Evolutionary conservation across 2,113 vertebrate genomes (phyloP).

Genomic region (Silurus glanis): DNA sequence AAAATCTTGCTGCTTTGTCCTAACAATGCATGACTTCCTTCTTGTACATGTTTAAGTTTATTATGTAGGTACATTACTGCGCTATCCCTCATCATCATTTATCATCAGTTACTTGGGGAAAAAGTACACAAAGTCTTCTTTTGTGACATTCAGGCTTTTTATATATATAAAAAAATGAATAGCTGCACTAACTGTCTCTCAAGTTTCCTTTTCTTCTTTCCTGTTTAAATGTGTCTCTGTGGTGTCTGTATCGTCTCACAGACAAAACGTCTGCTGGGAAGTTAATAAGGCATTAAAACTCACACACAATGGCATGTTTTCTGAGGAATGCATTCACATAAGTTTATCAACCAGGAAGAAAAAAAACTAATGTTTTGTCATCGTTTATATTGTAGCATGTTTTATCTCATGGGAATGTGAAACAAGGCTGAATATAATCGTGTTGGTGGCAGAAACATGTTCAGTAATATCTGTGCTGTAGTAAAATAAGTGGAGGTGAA

Average conservation of each 20-base stretch:
- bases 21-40: background rate
- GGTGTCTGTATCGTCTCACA: background rate
- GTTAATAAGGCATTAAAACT: background rate
- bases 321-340: background rate
- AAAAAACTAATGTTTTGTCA: background rate
- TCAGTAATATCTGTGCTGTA: background rate
- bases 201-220: background rate
- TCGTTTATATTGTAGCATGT: background rate
- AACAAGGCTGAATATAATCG: background rate
- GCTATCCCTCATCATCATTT: background rate
- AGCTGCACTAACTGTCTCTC: too few relatives aligned
- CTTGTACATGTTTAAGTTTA: background rate
- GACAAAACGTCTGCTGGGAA: background rate
- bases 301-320: background rate
- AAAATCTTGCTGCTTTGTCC: background rate
- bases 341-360: background rate
- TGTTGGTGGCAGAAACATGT: background rate
- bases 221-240: background rate
- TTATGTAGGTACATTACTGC: background rate
- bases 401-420: background rate
- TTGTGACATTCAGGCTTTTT: too few relatives aligned
- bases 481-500: background rate
- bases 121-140: too few relatives aligned
- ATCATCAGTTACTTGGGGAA: background rate
- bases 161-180: background rate